Evolutionary conservation across 2,888 invertebrate genomes (phyloP).

Genomic region (Apodemia duryi): DNA sequence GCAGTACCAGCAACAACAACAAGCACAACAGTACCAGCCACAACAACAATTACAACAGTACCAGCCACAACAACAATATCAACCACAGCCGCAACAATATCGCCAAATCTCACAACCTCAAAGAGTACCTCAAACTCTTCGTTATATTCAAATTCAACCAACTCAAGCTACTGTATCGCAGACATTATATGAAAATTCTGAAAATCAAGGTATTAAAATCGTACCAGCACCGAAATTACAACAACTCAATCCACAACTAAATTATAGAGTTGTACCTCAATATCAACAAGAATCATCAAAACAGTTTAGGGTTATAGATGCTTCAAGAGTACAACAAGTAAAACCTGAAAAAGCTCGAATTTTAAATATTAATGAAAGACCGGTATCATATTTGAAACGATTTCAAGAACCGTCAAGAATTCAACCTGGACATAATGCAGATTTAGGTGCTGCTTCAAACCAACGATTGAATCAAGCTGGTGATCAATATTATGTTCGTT

Average conservation of each 20-base stretch:
- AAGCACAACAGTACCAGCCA: too few relatives aligned
- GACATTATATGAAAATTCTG: constrained; percentile 57
- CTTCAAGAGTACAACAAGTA: constrained; percentile 45
- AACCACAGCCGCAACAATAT: constrained; percentile 44
- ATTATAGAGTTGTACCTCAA: constrained; percentile 56
- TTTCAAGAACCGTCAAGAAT: constrained; percentile 59
- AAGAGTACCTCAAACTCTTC: constrained; percentile 50
- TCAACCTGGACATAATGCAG: constrained; percentile 51
- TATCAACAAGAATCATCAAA: constrained; percentile 63
- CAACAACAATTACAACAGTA: too few relatives aligned
- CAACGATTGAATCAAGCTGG: constrained; percentile 52
- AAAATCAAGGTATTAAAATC: constrained; percentile 65
- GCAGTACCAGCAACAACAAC: constrained; percentile 35
- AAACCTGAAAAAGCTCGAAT: constrained; percentile 58
- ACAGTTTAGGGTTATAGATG: constrained; percentile 61
- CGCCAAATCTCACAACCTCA: constrained; percentile 49
- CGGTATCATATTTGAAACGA: constrained; percentile 62
- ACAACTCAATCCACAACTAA: constrained; percentile 43
- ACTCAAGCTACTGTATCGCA: constrained; percentile 45
- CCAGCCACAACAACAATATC: constrained; percentile 37
- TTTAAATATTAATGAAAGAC: constrained; percentile 55
- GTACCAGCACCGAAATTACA: constrained; percentile 68
- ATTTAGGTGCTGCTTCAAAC: constrained; percentile 42
- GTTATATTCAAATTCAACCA: constrained; percentile 51
- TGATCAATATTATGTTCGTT: constrained; percentile 63